Conservation (phyloP, 2,113 vertebrate species). For the Abramis brama region DNA sequence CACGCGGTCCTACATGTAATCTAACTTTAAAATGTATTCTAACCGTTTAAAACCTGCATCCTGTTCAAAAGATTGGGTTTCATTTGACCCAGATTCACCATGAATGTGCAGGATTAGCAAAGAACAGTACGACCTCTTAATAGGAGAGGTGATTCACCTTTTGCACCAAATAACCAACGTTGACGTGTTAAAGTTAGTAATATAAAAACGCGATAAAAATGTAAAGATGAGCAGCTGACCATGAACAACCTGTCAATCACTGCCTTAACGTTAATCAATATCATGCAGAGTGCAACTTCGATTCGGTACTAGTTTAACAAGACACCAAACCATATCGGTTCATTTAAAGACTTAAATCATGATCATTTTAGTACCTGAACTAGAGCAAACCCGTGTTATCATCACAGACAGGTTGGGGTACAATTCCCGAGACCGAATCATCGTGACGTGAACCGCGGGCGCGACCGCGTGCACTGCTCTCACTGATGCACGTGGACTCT, state of each 20-base stretch:
- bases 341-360: constrained; percentile 47
- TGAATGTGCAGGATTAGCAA: too few species aligned
- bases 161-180: background rate
- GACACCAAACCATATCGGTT: constrained; percentile 6
- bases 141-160: background rate
- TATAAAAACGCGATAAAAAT: background rate
- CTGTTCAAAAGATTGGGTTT: background rate
- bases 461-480: background rate
- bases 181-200: background rate
- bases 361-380: background rate
- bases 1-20: background rate
- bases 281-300: background rate
- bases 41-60: background rate
- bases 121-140: background rate
- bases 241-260: background rate
- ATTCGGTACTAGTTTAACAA: background rate
- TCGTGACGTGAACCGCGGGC: constrained; percentile 46
- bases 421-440: constrained; percentile 14
- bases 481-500: background rate
- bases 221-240: background rate
- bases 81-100: background rate
- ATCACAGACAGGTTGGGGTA: constrained; percentile 67
- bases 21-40: background rate
- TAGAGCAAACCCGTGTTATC: constrained; percentile 57
- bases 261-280: background rate